phyloP scores from a whole-genome alignment of 1,140 invertebrate species.

The Druon quercuslanigerum region DNA sequence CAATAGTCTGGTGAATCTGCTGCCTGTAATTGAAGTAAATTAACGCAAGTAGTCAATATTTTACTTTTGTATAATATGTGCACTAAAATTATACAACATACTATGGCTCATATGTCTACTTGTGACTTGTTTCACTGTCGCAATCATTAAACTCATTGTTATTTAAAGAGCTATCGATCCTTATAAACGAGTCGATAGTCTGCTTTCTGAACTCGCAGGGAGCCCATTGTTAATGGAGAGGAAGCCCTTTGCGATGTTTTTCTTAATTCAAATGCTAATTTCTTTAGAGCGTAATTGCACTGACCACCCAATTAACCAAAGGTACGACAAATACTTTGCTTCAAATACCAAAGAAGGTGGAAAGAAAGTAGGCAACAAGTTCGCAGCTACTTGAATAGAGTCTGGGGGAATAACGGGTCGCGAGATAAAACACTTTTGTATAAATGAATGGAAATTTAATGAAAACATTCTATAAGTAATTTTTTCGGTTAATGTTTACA shows the following conservation, averaged over 20 bases:
- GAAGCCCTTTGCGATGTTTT: not conserved
- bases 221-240: conserved; percentile 5
- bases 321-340: not conserved
- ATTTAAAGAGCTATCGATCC: conserved; percentile 24
- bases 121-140: conserved; percentile 20
- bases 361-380: not conserved
- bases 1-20: too few species aligned
- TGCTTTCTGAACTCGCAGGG: conserved; percentile 10
- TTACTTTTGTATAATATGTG: not conserved
- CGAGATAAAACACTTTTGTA: too few species aligned
- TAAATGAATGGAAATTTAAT: too few species aligned
- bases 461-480: too few species aligned
- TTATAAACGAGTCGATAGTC: conserved; percentile 28
- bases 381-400: not conserved
- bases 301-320: not conserved
- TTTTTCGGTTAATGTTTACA: too few species aligned
- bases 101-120: not conserved
- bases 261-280: conserved; percentile 23
- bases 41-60: too few species aligned
- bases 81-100: conserved; percentile 2
- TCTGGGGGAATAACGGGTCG: not conserved
- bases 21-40: too few species aligned
- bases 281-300: conserved; percentile 1
- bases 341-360: not conserved
- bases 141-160: conserved; percentile 28